A percentile compares a stretch with the other conserved stretches of the same genome.
Conservation (phyloP, 2,113 vertebrate genomes). For the Sylvietta virens region DNA sequence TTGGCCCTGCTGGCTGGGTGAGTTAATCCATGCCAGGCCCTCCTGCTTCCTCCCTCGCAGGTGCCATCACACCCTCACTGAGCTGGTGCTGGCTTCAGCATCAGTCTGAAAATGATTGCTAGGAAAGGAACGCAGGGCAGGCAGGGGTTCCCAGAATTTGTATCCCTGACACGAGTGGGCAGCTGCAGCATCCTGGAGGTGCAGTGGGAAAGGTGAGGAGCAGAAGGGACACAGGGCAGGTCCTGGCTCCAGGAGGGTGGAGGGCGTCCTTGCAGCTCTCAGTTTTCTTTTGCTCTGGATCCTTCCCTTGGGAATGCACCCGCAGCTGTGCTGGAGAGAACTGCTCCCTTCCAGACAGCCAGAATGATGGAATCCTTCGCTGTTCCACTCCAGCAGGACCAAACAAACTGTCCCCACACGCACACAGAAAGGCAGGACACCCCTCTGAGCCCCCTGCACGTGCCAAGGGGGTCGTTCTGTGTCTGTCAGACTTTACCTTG, state of each 20-base stretch:
- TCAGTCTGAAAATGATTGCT: neutral
- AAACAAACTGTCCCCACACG: neutral
- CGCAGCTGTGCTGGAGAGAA: neutral
- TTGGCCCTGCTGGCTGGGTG: neutral
- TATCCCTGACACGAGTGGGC: fast-evolving
- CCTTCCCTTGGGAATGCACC: neutral
- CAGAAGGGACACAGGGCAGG: neutral
- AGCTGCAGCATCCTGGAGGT: neutral
- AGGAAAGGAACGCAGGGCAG: neutral
- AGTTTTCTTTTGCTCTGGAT: neutral
- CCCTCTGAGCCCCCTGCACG: neutral
- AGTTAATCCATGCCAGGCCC: neutral
- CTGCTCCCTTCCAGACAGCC: neutral
- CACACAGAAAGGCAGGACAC: neutral
- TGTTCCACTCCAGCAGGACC: neutral
- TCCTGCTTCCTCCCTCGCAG: neutral
- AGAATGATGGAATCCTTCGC: neutral
- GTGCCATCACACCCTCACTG: neutral
- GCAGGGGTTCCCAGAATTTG: neutral
- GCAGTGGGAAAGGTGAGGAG: neutral
- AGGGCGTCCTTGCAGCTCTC: neutral
- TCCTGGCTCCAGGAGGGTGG: neutral
- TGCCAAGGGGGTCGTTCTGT: neutral
- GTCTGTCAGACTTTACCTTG: neutral
- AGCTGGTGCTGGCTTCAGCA: neutral